Base-by-base conservation (phyloP, 2,797 vertebrate genomes). In the Florisuga fusca region DNA sequence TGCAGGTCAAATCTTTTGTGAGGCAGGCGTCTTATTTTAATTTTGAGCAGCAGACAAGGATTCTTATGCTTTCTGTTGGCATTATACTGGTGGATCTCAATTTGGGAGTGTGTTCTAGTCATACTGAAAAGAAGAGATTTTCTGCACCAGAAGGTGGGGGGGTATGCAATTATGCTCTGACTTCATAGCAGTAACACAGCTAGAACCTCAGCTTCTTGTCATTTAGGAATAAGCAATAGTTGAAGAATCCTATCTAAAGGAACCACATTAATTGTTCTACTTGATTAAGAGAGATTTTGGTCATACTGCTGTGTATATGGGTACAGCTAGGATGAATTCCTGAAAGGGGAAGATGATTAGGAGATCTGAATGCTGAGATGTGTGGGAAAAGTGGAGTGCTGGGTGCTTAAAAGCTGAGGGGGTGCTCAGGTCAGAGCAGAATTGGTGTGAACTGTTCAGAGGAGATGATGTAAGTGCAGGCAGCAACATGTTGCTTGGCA, bases 401-500 rank as follows among this genome's bases (percentile, higher is more conserved):
- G 1, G 38, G 29, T 33, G 45, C 41, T 61, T 61, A 36, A 73
- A 66, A 55, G 76, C 51, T 79, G 31, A 51, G 41, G 13, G 27
- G 11, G 6, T 85, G 41, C 27, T 85, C 6, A 5, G 73, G 57
- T 43, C 51, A 19, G 33, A 58, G 36, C 50, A 33, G 22, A 0
- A 2, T 41, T n/a, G 38, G 50, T 1, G 1, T 58, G 23, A 55
- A 23, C 59, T 33, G 12, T 36, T 81, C 31, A 15, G 17, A 20
- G 54, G 31, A 87, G 55, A n/a, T 1, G 5, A 29, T 43, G 4
- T 11, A 48, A 80, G 61, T 20, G 33, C 38, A 53, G 21, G 16
- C 33, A 17, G 50, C 0, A 8, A 29, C 0, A 1, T 45, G 16
- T 45, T 75, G 59, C 59, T 66, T 14, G 3, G 11, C 7, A 20